Percentiles rank a stretch among this genome's conserved stretches.
These are phyloP conservation scores for Blastobasis adustella DNA, from an alignment of 2,888 invertebrate genomes.

Conservation along the genomic window DNA sequence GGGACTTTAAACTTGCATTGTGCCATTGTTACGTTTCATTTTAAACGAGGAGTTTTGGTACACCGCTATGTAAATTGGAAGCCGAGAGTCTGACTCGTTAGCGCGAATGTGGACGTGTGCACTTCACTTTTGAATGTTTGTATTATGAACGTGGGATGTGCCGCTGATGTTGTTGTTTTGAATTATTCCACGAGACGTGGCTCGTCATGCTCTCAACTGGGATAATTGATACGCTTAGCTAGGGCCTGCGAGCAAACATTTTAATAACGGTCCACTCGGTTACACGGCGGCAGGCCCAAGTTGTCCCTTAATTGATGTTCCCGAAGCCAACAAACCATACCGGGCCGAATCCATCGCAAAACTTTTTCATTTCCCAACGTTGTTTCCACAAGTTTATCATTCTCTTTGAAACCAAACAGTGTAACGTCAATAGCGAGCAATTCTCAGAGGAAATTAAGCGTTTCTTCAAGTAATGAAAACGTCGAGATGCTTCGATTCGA, in stretches of 20 bases:
- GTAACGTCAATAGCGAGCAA: background rate
- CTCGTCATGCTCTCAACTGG: too few species aligned
- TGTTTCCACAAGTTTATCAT: background rate
- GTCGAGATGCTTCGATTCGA: background rate
- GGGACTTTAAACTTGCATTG: slow-evolving; percentile 63
- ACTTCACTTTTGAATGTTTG: slow-evolving; percentile 34
- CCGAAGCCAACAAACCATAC: too few species aligned
- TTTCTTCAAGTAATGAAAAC: background rate
- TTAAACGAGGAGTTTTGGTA: slow-evolving; percentile 58
- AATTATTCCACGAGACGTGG: background rate
- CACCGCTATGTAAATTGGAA: slow-evolving; percentile 65
- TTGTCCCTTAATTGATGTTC: too few species aligned
- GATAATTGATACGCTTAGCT: too few species aligned
- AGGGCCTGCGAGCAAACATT: too few species aligned
- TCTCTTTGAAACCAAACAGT: background rate
- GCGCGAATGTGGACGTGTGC: slow-evolving; percentile 35
- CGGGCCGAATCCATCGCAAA: background rate
- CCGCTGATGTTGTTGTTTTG: background rate
- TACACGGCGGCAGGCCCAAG: too few species aligned
- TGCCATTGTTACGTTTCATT: slow-evolving; percentile 67
- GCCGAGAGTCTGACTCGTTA: slow-evolving; percentile 49
- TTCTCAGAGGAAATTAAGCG: background rate
- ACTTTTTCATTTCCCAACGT: background rate
- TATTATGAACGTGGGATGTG: slow-evolving; percentile 18
- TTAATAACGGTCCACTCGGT: too few species aligned